Percentiles rank a stretch among this genome's conserved stretches.
Conservation (phyloP, 2,113 vertebrate genomes). For the Marcusenius ussheri region DNA sequence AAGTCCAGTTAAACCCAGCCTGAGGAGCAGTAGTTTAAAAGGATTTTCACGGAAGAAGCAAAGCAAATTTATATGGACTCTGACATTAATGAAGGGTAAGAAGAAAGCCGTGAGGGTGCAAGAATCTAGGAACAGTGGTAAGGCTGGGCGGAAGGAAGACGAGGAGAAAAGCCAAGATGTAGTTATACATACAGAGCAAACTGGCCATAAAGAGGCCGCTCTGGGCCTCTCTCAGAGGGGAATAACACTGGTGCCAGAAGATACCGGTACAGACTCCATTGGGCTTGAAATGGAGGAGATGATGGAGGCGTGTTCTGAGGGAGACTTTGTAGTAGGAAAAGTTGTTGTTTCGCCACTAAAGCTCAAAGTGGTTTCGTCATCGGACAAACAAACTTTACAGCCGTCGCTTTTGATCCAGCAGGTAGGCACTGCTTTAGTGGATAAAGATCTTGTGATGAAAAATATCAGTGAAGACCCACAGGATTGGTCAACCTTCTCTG, state of each 20-base stretch:
- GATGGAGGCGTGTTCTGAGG: slow-evolving; percentile 11
- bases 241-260: slow-evolving; percentile 11
- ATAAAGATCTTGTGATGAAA: neutral
- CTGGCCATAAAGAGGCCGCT: neutral
- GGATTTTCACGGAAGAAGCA: slow-evolving; percentile 31
- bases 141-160: slow-evolving; percentile 6
- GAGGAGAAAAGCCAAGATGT: neutral
- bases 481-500: slow-evolving; percentile 15
- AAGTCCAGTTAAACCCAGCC: neutral
- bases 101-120: slow-evolving; percentile 28
- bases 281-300: neutral
- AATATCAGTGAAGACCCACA: slow-evolving; percentile 11
- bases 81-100: slow-evolving; percentile 33
- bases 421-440: neutral
- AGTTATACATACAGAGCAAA: neutral
- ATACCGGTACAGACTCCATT: slow-evolving; percentile 20
- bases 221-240: neutral
- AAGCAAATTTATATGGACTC: slow-evolving; percentile 29
- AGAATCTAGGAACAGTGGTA: slow-evolving; percentile 11
- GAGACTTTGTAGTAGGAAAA: neutral
- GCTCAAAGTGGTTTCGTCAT: slow-evolving; percentile 10
- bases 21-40: neutral
- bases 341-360: neutral
- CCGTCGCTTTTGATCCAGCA: slow-evolving; percentile 9
- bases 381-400: neutral